Base-by-base conservation (phyloP, 2,888 invertebrate genomes). In the Diogma glabrata region DNA sequence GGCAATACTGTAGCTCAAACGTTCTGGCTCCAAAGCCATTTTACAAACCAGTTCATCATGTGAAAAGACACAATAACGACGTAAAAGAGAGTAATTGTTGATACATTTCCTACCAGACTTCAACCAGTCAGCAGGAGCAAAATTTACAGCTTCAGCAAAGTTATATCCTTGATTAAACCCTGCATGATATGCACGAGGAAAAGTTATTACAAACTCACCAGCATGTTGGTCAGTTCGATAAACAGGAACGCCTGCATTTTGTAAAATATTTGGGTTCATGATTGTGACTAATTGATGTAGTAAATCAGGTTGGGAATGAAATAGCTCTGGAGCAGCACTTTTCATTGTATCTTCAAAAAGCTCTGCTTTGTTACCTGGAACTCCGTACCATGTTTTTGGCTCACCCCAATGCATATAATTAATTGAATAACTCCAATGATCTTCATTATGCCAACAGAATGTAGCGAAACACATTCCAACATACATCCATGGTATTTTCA, bases 391-490 rank as follows among this genome's bases (percentile, higher is more conserved):
- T n/a, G 71, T 71, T 58, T 99, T 99, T 1, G 95, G 90, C 66
- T 99, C 99, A 28, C 99, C 99, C 97, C 97, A 97, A 67, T 99
- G 99, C 58, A 97, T 74, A 67, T 99, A 99, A 71, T 99, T 99
- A 63, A 99, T 96, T n/a, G 96, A 96, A 67, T 97, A 99, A 64
- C 95, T 96, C 99, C 99, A 99, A 67, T 99, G 99, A 67, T 99
- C 99, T 71, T 99, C 99, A 62, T 95, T 99, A 72, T 99, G 99
- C 99, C 99, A 99, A 68, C 97, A 97, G 69, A 99, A 99, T 2
- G 97, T 94, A 1, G 96, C 93, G 71, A 99, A 99, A 66, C 96
- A 97, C 99, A 99, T 99, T 40, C 99, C 99, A 43, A 99, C 97
- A 69, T 99, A 99, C 81, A 97, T 88, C 99, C 99, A 99, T 0